A percentile compares a stretch with the other conserved stretches of the same genome.
Evolutionary conservation across 2,797 vertebrate species (phyloP).

Genomic region (Clarias fuscus): DNA sequence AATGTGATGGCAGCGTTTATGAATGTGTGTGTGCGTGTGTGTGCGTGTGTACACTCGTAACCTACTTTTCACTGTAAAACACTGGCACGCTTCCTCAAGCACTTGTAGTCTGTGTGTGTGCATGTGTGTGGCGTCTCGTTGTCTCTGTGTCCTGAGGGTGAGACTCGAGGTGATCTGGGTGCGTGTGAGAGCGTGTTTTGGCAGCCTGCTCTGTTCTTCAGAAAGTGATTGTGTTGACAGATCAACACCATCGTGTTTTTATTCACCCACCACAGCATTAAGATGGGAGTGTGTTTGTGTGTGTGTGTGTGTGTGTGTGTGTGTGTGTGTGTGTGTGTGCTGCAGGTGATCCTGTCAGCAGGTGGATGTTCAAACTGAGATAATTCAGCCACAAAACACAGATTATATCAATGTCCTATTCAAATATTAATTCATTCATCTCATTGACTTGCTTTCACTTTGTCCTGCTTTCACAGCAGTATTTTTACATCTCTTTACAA

Average conservation of each 20-base stretch:
- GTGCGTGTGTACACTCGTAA: conserved; percentile 11
- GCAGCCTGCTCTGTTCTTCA: conserved; percentile 63
- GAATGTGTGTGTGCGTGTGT: conserved; percentile 29
- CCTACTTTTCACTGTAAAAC: conserved; percentile 25
- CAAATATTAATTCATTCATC: conserved; percentile 15
- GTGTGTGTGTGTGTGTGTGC: neutral
- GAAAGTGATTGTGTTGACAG: conserved; percentile 59
- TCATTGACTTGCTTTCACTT: neutral
- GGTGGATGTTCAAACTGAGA: conserved; percentile 10
- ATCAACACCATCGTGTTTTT: conserved; percentile 47
- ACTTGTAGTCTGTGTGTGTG: conserved; percentile 23
- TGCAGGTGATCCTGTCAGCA: conserved; percentile 34
- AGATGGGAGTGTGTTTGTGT: neutral
- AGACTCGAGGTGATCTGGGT: conserved; percentile 68
- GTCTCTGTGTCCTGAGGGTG: conserved; percentile 71
- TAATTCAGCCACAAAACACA: conserved; percentile 21
- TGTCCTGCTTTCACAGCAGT: neutral
- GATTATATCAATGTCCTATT: neutral
- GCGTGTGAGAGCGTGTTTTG: conserved; percentile 63
- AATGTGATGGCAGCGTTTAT: conserved; percentile 19
- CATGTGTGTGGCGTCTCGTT: conserved; percentile 67
- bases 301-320: neutral
- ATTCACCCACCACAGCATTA: conserved; percentile 37
- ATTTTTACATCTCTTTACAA: conserved; percentile 9
- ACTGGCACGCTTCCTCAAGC: conserved; percentile 25